These are phyloP conservation scores for Marasmarcha lunaedactyla DNA, from an alignment of 2,888 invertebrate genomes.

Conservation along the genomic window DNA sequence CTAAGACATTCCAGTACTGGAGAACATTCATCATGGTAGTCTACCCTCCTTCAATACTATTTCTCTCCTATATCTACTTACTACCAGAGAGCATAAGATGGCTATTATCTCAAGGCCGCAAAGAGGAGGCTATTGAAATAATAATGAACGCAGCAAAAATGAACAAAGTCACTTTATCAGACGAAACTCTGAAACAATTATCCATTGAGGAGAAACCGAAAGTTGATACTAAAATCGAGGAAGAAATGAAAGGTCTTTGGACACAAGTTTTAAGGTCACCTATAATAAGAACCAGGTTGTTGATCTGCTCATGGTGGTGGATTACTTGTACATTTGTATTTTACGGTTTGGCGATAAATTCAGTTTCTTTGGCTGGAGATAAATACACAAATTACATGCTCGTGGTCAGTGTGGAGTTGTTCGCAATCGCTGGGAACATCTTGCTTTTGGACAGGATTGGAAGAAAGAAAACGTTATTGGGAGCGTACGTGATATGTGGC, in stretches of 20 bases:
- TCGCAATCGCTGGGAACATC: conserved; percentile 76
- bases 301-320: conserved; percentile 75
- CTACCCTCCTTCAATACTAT: conserved; percentile 77
- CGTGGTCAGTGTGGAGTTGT: conserved; percentile 77
- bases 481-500: conserved; percentile 71
- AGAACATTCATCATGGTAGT: conserved; percentile 74
- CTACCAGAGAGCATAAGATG: conserved; percentile 84
- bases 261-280: conserved; percentile 47
- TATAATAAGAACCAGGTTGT: conserved; percentile 47
- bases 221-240: conserved; percentile 25
- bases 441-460: conserved; percentile 74
- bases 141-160: conserved; percentile 73
- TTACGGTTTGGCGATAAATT: conserved; percentile 83
- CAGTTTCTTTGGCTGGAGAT: conserved; percentile 80
- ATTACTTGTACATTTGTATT: conserved; percentile 84
- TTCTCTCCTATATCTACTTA: conserved; percentile 76
- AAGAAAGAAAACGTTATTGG: conserved; percentile 71
- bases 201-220: conserved; percentile 40
- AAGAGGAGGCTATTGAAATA: conserved; percentile 74
- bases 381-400: conserved; percentile 83
- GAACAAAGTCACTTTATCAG: conserved; percentile 64
- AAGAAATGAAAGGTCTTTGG: conserved; percentile 35
- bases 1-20: conserved; percentile 80
- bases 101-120: conserved; percentile 77
- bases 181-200: conserved; percentile 51